A percentile compares a stretch with the other conserved stretches of the same genome.
phyloP scores from a whole-genome alignment of 2,113 vertebrate genomes.

The Phalacrocorax carbo region DNA sequence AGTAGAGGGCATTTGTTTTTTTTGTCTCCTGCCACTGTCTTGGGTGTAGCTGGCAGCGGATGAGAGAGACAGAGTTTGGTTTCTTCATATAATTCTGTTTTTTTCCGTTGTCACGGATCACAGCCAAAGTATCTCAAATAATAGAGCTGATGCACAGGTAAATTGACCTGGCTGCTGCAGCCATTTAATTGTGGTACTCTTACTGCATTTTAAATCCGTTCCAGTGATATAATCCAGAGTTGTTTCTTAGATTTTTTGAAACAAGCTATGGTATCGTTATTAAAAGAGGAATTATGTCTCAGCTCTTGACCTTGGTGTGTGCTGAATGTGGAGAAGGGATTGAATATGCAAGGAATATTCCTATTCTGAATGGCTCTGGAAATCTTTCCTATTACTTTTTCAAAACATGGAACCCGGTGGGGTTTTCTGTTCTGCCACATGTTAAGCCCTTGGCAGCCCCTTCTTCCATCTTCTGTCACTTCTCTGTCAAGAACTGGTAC shows the following conservation, averaged over 20 bases:
- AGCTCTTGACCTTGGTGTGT: background rate
- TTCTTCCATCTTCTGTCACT: background rate
- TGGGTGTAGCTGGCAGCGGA: background rate
- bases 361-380: background rate
- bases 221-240: background rate
- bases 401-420: background rate
- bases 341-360: background rate
- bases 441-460: background rate
- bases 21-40: background rate
- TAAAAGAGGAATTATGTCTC: background rate
- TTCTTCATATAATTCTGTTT: background rate
- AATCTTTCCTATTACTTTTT: background rate
- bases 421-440: background rate
- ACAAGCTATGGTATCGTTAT: background rate
- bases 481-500: background rate
- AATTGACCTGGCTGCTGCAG: background rate
- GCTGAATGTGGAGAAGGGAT: background rate
- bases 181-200: background rate
- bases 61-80: background rate
- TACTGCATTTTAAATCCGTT: background rate
- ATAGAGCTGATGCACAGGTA: background rate
- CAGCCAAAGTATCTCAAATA: background rate
- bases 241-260: background rate
- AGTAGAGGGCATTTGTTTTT: constrained; percentile 25
- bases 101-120: background rate